Conservation (phyloP, 2,888 invertebrate genomes). For the Drymonia ruficornis region DNA sequence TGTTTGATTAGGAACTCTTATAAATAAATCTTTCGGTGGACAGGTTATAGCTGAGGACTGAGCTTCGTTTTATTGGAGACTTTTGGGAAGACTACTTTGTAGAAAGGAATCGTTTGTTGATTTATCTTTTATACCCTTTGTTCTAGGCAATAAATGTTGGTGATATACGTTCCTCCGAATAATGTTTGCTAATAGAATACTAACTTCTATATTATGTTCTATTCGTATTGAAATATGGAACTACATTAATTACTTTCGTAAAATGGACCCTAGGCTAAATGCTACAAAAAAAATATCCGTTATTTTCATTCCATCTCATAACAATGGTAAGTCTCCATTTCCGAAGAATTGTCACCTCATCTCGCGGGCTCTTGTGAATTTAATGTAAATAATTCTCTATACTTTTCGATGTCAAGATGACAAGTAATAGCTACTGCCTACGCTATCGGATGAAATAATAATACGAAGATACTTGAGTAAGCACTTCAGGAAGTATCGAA, state of each 20-base stretch:
- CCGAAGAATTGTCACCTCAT: not conserved
- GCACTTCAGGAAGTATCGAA: slow-evolving; percentile 10
- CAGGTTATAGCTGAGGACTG: slow-evolving; percentile 42
- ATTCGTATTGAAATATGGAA: not conserved
- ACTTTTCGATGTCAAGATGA: slow-evolving; percentile 41
- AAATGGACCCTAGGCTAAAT: not conserved
- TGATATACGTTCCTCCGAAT: not conserved
- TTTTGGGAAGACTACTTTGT: slow-evolving; percentile 10
- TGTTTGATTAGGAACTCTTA: slow-evolving; percentile 73
- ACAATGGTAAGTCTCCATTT: slow-evolving; percentile 1
- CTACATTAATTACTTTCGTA: too few species aligned
- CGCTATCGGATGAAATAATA: slow-evolving; percentile 46
- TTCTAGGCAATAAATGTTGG: not conserved
- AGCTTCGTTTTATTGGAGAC: slow-evolving; percentile 14
- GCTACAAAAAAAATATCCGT: not conserved
- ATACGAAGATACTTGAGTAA: slow-evolving; percentile 16
- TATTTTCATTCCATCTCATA: not conserved
- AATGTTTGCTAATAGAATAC: not conserved
- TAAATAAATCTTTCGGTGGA: slow-evolving; percentile 58
- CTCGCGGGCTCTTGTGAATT: slow-evolving; percentile 23
- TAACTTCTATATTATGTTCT: not conserved
- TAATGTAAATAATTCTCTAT: slow-evolving; percentile 36
- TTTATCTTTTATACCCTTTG: slow-evolving; percentile 2
- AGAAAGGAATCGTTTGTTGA: slow-evolving; percentile 3
- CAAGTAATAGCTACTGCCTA: slow-evolving; percentile 53